Percentiles rank a stretch among this genome's conserved stretches.
These are phyloP conservation scores for Cyprinodon variegatus DNA, from an alignment of 2,113 vertebrate genomes.

Conservation along the genomic window DNA sequence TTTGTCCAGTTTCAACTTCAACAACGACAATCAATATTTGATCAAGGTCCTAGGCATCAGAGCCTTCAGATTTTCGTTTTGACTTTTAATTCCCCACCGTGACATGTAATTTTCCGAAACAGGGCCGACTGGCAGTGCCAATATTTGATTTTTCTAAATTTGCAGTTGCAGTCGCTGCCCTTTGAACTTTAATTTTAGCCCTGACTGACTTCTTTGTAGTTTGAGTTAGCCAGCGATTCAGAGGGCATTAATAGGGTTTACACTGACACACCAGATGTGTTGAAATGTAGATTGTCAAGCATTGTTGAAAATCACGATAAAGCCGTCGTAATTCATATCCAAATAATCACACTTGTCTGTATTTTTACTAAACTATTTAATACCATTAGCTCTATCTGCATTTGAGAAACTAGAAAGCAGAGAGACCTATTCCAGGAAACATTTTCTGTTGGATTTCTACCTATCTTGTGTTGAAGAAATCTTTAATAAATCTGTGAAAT, in stretches of 20 bases:
- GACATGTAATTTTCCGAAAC: constrained; percentile 42
- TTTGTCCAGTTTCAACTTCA: constrained; percentile 63
- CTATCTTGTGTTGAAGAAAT: not conserved
- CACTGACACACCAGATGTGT: not conserved
- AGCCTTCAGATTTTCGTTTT: constrained; percentile 38
- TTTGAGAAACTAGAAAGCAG: not conserved
- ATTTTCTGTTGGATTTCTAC: not conserved
- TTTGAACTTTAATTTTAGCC: constrained; percentile 59
- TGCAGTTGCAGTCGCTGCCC: constrained; percentile 30
- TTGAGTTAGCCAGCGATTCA: constrained; percentile 1
- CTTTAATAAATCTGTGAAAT: not conserved
- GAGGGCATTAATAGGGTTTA: constrained; percentile 9
- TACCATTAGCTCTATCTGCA: not conserved
- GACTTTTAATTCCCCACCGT: constrained; percentile 47
- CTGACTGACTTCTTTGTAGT: constrained; percentile 23
- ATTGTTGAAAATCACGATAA: not conserved
- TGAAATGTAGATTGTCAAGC: not conserved
- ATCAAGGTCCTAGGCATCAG: constrained; percentile 56
- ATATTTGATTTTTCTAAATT: constrained; percentile 67
- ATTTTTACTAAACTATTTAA: not conserved
- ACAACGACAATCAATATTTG: constrained; percentile 75
- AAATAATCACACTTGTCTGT: not conserved
- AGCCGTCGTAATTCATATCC: not conserved
- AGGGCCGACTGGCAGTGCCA: constrained; percentile 44
- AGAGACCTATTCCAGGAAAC: not conserved